These are phyloP conservation scores for Trissonchulus sp. DNA, from an alignment of 2,888 invertebrate genomes.

Conservation along the genomic window DNA sequence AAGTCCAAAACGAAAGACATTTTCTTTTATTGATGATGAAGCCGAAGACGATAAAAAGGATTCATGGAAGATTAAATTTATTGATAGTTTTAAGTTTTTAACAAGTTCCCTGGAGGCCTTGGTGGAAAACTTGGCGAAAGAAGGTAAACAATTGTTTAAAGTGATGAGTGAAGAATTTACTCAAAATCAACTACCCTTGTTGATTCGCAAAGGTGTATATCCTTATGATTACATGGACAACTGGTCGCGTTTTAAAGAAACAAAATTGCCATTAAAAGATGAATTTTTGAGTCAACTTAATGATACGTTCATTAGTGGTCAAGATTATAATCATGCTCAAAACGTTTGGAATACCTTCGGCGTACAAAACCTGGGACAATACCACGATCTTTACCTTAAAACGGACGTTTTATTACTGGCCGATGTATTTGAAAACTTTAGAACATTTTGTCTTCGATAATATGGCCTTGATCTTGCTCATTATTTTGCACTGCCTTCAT, in stretches of 20 bases:
- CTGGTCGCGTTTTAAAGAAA: not conserved
- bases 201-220: not conserved
- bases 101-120: too few species aligned
- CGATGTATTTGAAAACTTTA: constrained; percentile 9
- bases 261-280: not conserved
- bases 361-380: not conserved
- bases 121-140: too few species aligned
- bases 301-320: not conserved
- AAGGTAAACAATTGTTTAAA: too few species aligned
- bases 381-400: not conserved
- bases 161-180: too few species aligned
- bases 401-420: not conserved
- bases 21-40: too few species aligned
- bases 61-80: too few species aligned
- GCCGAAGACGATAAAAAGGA: too few species aligned
- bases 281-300: not conserved
- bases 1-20: too few species aligned
- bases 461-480: constrained; percentile 11
- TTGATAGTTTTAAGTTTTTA: too few species aligned
- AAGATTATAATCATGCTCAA: not conserved
- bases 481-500: not conserved
- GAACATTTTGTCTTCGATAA: not conserved
- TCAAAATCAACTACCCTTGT: too few species aligned
- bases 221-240: not conserved
- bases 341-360: not conserved